Percentiles rank a stretch among this genome's conserved stretches.
These are phyloP conservation scores for Protophormia terraenovae DNA, from an alignment of 2,888 invertebrate species.

Conservation along the genomic window DNA sequence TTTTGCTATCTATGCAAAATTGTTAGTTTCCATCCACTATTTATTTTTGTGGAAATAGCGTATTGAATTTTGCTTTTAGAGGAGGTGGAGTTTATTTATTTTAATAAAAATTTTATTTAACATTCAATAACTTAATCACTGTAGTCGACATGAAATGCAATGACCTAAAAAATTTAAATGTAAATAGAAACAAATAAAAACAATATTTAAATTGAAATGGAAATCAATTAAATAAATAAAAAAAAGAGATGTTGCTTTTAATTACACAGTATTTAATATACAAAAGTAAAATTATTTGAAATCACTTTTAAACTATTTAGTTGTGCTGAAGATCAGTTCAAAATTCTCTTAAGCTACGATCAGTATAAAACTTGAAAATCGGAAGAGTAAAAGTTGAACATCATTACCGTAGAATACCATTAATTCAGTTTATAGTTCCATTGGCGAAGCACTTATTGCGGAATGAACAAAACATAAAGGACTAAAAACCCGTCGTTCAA, in stretches of 20 bases:
- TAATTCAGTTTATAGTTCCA: no score
- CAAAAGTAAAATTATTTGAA: no score
- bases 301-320: no score
- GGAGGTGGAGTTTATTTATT: neutral
- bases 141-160: neutral
- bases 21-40: neutral
- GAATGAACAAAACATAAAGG: no score
- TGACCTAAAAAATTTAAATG: neutral
- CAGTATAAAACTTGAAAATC: no score
- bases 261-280: neutral
- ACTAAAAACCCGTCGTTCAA: no score
- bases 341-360: no score
- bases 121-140: conserved; percentile 45
- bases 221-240: neutral
- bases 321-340: no score
- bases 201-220: neutral
- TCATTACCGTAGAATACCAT: no score
- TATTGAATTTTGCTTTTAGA: neutral
- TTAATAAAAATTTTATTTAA: conserved; percentile 11
- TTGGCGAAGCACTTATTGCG: no score
- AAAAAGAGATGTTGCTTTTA: neutral
- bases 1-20: neutral
- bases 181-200: neutral
- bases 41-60: neutral
- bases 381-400: no score